Evolutionary conservation across 2,888 invertebrate genomes (phyloP).

Genomic region (Cylindroiulus punctatus): DNA sequence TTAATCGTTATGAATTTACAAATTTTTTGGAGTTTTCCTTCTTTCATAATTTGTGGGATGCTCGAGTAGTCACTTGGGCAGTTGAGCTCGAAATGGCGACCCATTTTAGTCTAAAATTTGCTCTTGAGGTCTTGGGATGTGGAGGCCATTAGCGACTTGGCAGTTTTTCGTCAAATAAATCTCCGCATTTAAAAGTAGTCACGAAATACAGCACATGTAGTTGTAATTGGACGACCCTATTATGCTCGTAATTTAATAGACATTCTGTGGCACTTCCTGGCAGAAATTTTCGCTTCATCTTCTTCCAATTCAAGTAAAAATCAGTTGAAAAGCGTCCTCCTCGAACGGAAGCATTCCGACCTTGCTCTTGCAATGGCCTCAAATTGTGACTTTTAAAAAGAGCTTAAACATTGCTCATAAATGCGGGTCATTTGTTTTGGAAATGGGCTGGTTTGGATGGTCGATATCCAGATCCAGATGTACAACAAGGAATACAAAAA

Average conservation of each 20-base stretch:
- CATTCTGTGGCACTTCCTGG: neutral
- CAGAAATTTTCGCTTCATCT: neutral
- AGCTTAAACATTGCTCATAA: no score
- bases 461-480: no score
- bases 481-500: no score
- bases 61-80: no score
- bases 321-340: neutral
- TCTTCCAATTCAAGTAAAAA: conserved; percentile 1
- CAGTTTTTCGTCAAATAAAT: neutral
- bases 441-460: no score
- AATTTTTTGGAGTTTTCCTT: no score
- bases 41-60: no score
- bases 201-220: neutral
- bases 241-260: neutral
- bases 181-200: neutral
- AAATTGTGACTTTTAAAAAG: no score
- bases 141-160: no score
- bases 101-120: neutral
- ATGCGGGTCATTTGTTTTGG: no score
- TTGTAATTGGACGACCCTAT: neutral
- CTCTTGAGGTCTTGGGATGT: neutral
- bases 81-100: neutral
- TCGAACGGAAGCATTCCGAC: neutral
- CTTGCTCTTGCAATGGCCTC: neutral
- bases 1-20: no score